A percentile compares a stretch with the other conserved stretches of the same genome.
These are phyloP conservation scores for Drosophila lini DNA, from an alignment of 1,140 invertebrate species.

Conservation along the genomic window DNA sequence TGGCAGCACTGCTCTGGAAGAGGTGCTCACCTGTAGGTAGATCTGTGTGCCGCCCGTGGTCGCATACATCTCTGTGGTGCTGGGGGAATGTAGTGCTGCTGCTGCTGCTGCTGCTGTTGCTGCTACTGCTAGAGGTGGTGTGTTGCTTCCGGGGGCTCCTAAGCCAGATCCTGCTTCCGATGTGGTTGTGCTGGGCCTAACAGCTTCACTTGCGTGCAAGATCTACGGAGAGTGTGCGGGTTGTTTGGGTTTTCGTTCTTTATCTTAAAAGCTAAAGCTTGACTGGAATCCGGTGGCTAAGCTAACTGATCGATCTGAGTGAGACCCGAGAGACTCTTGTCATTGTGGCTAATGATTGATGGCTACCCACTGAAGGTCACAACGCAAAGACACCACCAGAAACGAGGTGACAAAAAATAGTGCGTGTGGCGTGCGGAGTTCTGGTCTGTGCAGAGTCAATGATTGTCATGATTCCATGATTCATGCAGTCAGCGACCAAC, in stretches of 20 bases:
- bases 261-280: constrained; percentile 37
- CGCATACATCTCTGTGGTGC: constrained; percentile 83
- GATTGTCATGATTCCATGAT: constrained; percentile 36
- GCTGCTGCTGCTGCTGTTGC: constrained; percentile 28
- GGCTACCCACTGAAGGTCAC: constrained; percentile 64
- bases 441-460: constrained; percentile 30
- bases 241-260: constrained; percentile 33
- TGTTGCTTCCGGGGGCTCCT: constrained; percentile 16
- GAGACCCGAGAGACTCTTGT: constrained; percentile 7
- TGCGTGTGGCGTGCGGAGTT: constrained; percentile 43
- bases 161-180: constrained; percentile 15
- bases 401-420: constrained; percentile 64
- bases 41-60: constrained; percentile 84
- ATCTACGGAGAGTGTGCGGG: constrained; percentile 69
- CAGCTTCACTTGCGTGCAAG: constrained; percentile 67
- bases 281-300: constrained; percentile 31
- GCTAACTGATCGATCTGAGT: constrained; percentile 25
- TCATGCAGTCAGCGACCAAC: constrained; percentile 41
- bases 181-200: constrained; percentile 70
- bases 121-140: constrained; percentile 19
- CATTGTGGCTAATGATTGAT: constrained; percentile 62
- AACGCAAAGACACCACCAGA: constrained; percentile 19
- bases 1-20: constrained; percentile 11
- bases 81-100: constrained; percentile 30
- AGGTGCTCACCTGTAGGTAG: constrained; percentile 82